phyloP scores from a whole-genome alignment of 2,797 vertebrate species.

The Anas georgica region DNA sequence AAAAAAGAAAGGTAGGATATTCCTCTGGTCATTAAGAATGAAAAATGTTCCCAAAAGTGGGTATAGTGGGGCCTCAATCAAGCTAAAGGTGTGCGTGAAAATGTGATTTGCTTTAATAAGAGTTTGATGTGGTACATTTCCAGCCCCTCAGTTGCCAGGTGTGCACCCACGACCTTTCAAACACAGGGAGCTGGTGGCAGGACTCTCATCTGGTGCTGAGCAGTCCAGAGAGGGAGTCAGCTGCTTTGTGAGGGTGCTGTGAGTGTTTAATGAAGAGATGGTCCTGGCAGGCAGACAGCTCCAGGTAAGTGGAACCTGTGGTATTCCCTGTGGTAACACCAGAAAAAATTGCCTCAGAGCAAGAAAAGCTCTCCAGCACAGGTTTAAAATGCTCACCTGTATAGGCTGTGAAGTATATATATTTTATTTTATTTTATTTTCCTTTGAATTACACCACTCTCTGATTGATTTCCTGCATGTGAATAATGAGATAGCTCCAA shows the following conservation, averaged over 20 bases:
- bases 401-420: background rate
- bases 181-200: background rate
- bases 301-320: background rate
- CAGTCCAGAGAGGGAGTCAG: background rate
- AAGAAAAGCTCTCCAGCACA: background rate
- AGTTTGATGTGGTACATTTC: background rate
- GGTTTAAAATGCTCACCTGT: background rate
- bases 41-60: background rate
- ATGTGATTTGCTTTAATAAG: background rate
- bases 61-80: background rate
- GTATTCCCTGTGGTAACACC: background rate
- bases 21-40: background rate
- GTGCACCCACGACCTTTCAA: background rate
- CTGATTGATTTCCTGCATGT: background rate
- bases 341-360: background rate
- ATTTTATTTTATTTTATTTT: background rate
- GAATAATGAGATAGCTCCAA: conserved; percentile 1
- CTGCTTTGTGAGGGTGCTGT: background rate
- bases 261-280: background rate
- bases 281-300: background rate
- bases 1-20: background rate
- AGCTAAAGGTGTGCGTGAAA: background rate
- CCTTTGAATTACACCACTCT: background rate
- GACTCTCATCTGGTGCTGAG: background rate
- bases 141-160: background rate